These are phyloP conservation scores for Poeciliopsis prolifica DNA, from an alignment of 2,113 vertebrate genomes.

Conservation along the genomic window DNA sequence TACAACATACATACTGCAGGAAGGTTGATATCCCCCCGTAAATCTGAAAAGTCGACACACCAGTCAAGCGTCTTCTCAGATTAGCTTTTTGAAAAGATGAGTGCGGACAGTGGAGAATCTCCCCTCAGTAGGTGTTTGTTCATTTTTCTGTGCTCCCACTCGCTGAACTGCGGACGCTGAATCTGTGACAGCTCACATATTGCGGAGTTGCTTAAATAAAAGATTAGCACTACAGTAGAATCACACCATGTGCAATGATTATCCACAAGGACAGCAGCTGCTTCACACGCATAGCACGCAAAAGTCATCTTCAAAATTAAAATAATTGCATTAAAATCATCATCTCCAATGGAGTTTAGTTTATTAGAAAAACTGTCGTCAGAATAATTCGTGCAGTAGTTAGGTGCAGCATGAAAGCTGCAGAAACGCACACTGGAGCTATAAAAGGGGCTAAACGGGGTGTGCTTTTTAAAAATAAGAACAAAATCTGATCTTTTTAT, in stretches of 20 bases:
- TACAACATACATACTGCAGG: conserved; percentile 2
- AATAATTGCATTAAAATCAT: background rate
- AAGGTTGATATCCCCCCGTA: conserved; percentile 33
- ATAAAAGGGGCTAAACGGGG: too few species aligned
- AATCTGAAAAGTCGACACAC: conserved; percentile 23
- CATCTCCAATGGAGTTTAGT: too few species aligned
- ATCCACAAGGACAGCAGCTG: conserved; percentile 18
- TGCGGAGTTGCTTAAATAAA: conserved; percentile 46
- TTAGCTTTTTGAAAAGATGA: conserved; percentile 41
- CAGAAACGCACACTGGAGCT: background rate
- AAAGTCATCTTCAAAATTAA: background rate
- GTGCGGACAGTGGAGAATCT: background rate
- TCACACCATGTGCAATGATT: conserved; percentile 34
- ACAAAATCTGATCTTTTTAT: background rate
- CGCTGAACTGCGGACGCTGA: conserved; percentile 23
- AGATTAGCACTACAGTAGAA: conserved; percentile 32
- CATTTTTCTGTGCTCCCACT: conserved; percentile 28
- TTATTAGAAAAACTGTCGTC: too few species aligned
- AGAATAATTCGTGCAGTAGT: too few species aligned
- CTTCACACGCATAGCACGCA: conserved; percentile 8
- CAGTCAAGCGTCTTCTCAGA: conserved; percentile 26
- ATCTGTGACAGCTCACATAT: conserved; percentile 30
- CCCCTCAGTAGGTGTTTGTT: conserved; percentile 3
- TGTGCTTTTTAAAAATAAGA: background rate
- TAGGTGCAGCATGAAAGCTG: conserved; percentile 1